phyloP scores from a whole-genome alignment of 2,888 invertebrate species.

The Nephrotoma guestfalica region DNA sequence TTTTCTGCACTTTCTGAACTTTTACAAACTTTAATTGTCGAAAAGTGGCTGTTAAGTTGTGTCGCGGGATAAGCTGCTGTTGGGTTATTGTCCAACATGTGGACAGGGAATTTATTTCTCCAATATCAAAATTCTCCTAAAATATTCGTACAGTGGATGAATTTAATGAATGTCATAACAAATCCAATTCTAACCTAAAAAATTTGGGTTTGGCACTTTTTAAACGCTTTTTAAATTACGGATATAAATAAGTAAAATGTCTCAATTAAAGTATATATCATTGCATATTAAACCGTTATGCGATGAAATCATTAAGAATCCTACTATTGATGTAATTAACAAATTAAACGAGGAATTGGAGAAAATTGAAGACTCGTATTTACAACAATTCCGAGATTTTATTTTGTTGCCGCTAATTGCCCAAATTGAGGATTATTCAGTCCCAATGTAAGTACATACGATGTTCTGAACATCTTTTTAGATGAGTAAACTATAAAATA shows the following conservation, averaged over 20 bases:
- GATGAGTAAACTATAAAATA: neutral
- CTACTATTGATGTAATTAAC: conserved; percentile 19
- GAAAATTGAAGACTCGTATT: conserved; percentile 20
- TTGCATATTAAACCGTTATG: conserved; percentile 17
- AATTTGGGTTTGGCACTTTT: neutral
- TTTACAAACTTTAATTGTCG: no score
- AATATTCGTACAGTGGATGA: neutral
- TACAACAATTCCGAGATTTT: conserved; percentile 25
- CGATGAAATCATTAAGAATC: conserved; percentile 22
- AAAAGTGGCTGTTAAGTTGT: no score
- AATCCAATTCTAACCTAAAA: neutral
- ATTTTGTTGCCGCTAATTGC: conserved; percentile 25
- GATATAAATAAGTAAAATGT: neutral
- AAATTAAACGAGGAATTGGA: conserved; percentile 20
- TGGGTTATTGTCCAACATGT: no score
- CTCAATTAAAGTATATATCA: neutral
- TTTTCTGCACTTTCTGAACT: no score
- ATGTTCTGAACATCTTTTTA: neutral
- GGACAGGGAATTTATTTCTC: no score
- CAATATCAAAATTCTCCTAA: neutral
- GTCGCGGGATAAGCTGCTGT: no score
- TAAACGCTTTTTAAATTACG: neutral
- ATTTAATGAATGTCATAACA: neutral
- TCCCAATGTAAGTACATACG: conserved; percentile 16
- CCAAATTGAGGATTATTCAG: conserved; percentile 23